Base-by-base conservation (phyloP, 2,888 invertebrate genomes). In the Gymnocheta viridis region DNA sequence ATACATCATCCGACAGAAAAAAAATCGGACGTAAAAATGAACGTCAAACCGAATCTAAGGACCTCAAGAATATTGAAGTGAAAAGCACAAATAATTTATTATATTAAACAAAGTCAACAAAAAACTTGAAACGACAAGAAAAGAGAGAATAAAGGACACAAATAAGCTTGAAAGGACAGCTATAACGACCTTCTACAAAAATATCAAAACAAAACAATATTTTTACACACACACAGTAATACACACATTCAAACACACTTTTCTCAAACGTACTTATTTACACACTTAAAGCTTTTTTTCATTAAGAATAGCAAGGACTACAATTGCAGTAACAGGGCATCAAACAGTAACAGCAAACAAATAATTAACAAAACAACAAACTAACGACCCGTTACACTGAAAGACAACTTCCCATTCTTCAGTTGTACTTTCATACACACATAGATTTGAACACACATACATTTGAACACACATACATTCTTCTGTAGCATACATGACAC, bases 161-260 rank as follows among this genome's bases (percentile, higher is more conserved):
- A 60, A 17, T 5, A 47, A n/a, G 4, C 2, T 41, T 41, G n/a
- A 9, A 69, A 24, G 56, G 32, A 70, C 24, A 69, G 32, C 51
- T 29, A 47, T 49, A 76, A 60, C 44, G 76, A 80, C 83, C 76
- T 80, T 80, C 66, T 72, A 51, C 41, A 54, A 76, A 77, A 77
- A 54, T 24, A 80, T 84, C 66, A 84, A 72, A 81, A 72, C 54
- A 72, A 58, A 60, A 56, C 35, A 82, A 62, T 56, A 19, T 51
- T 14, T 4, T 19, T 27, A 27, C 24, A 44, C 32, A 69, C 54
- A 2, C 12, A 17, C 27, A 32, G 0, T 12, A 54, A 7, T 3
- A 47, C 44, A 24, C 2, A 9, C 27, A 64, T 32, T 27, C 9
- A n/a, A n/a, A n/a, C n/a, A n/a, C n/a, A n/a, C n/a, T n/a, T n/a